Percentiles rank a stretch among this genome's conserved stretches.
Conservation (phyloP, 2,888 invertebrate species). For the Parnassius apollo region DNA sequence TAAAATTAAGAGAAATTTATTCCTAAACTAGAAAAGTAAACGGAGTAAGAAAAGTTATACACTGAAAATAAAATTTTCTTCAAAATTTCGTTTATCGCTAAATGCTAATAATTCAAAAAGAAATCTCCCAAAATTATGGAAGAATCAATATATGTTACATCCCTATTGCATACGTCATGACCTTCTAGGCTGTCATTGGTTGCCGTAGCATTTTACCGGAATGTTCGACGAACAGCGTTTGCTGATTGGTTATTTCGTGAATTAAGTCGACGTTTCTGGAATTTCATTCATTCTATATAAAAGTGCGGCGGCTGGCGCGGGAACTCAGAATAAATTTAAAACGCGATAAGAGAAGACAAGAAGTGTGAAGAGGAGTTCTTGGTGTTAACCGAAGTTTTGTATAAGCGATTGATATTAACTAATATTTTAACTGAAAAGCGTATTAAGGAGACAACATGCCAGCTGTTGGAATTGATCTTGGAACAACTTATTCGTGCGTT, state of each 20-base stretch:
- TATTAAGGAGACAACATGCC: conserved; percentile 50
- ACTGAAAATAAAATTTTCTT: background rate
- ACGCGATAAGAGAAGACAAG: conserved; percentile 1
- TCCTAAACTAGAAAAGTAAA: background rate
- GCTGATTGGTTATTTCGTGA: conserved; percentile 50
- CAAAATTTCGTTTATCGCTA: background rate
- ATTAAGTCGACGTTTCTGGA: conserved; percentile 49
- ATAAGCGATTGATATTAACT: background rate
- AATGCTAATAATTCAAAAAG: background rate
- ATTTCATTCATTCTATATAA: conserved; percentile 51
- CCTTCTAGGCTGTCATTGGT: conserved; percentile 1
- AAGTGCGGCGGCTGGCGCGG: conserved; percentile 37
- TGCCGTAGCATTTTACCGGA: background rate
- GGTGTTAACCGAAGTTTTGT: conserved; percentile 4
- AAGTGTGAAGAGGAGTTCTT: background rate
- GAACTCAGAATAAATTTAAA: conserved; percentile 22
- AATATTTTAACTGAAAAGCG: background rate
- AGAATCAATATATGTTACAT: background rate
- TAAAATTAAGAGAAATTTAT: background rate
- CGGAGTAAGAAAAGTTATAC: background rate
- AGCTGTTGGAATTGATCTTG: conserved; percentile 83
- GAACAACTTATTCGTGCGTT: conserved; percentile 84
- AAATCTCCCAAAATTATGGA: background rate
- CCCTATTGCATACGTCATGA: too few species aligned
- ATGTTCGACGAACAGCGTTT: conserved; percentile 35